Evolutionary conservation across 2,797 vertebrate genomes (phyloP).

Genomic region (Tenualosa thibaudeaui): DNA sequence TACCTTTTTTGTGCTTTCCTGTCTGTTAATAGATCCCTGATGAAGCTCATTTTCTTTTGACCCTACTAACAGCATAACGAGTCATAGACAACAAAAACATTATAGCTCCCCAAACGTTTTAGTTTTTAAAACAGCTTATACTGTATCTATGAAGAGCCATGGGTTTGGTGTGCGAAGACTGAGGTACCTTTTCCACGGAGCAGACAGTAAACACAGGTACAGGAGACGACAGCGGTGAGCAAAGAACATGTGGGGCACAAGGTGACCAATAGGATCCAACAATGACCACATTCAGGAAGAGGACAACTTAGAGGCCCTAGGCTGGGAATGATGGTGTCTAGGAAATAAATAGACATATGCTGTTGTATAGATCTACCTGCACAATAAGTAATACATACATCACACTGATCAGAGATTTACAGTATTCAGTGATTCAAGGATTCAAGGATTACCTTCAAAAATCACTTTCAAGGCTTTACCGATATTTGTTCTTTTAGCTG

Average conservation of each 20-base stretch:
- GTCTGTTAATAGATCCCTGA: neutral
- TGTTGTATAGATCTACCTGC: no score
- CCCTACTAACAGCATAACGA: neutral
- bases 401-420: neutral
- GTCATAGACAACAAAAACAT: no score
- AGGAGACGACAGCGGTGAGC: neutral
- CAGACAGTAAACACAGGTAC: conserved; percentile 30
- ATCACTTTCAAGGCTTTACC: neutral
- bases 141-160: no score
- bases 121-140: no score
- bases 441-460: neutral
- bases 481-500: neutral
- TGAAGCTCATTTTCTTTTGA: neutral
- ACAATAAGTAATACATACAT: neutral
- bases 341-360: neutral
- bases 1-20: neutral
- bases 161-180: neutral
- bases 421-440: neutral
- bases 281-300: neutral
- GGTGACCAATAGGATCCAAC: neutral
- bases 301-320: neutral
- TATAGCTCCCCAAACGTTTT: no score
- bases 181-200: neutral
- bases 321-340: neutral
- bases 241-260: neutral